Evolutionary conservation across 2,888 invertebrate species (phyloP).

Genomic region (Chydorus sphaericus): DNA sequence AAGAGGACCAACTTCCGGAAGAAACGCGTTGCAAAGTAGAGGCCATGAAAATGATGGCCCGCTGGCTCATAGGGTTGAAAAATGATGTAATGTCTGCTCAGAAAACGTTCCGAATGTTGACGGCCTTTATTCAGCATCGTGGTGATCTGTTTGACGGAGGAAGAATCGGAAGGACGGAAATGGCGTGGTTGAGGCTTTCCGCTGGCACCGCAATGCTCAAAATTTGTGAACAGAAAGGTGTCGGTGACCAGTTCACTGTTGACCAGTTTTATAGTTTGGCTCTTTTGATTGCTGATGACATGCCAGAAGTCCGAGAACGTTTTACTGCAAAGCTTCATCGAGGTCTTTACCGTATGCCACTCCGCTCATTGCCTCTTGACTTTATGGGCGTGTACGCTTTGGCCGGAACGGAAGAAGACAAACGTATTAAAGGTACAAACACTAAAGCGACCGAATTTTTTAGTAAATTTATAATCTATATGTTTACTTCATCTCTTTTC

Average conservation of each 20-base stretch:
- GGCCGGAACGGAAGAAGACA: conserved; percentile 74
- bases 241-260: conserved; percentile 83
- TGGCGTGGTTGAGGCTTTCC: conserved; percentile 79
- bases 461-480: not conserved
- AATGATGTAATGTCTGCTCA: conserved; percentile 73
- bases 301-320: conserved; percentile 46
- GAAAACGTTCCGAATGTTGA: conserved; percentile 86
- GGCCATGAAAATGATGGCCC: conserved; percentile 88
- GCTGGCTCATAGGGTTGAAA: conserved; percentile 85
- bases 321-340: conserved; percentile 88
- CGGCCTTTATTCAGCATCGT: conserved; percentile 83
- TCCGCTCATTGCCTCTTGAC: conserved; percentile 68
- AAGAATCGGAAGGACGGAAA: conserved; percentile 49
- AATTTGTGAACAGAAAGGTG: conserved; percentile 91
- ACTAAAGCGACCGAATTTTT: too few species aligned
- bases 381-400: conserved; percentile 93
- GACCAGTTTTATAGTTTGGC: conserved; percentile 91
- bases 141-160: conserved; percentile 56
- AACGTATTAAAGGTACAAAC: conserved; percentile 50
- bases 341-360: conserved; percentile 60
- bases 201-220: conserved; percentile 94
- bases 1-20: conserved; percentile 51
- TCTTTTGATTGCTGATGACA: conserved; percentile 57
- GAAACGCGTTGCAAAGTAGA: conserved; percentile 63
- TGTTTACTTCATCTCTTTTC: not conserved